These are phyloP conservation scores for Morone saxatilis DNA, from an alignment of 2,113 vertebrate genomes.

Conservation along the genomic window DNA sequence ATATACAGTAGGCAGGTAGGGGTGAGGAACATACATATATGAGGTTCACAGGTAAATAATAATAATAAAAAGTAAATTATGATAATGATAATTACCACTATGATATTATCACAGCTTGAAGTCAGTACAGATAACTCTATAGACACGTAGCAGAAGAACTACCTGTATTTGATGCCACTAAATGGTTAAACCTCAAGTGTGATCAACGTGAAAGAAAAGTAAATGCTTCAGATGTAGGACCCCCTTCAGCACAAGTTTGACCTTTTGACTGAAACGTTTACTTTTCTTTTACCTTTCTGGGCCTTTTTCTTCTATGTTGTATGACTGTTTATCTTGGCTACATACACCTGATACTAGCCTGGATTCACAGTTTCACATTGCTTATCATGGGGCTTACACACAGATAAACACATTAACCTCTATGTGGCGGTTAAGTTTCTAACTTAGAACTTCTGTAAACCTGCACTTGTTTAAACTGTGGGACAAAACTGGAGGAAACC, in stretches of 20 bases:
- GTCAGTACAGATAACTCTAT: not conserved
- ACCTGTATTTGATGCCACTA: not conserved
- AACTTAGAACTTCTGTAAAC: not conserved
- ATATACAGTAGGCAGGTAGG: not conserved
- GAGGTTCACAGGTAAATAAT: not conserved
- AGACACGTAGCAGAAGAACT: not conserved
- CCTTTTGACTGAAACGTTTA: not conserved
- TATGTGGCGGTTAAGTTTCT: not conserved
- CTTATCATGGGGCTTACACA: not conserved
- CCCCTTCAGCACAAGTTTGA: no score
- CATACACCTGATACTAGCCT: not conserved
- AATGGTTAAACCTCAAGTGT: not conserved
- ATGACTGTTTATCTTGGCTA: not conserved
- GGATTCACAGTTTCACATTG: not conserved
- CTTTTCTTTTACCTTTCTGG: not conserved
- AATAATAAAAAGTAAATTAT: not conserved
- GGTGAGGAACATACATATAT: no score
- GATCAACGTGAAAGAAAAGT: not conserved
- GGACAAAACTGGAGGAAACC: not conserved
- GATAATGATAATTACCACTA: not conserved
- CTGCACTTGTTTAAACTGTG: conserved; percentile 16
- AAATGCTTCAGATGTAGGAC: not conserved
- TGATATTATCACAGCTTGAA: not conserved
- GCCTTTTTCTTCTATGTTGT: not conserved
- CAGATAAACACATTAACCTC: not conserved